Percentiles rank a stretch among this genome's conserved stretches.
Evolutionary conservation across 37 sponge, comb jelly and placozoan genomes (phyloP).

Genomic region (Crambe crambe): DNA sequence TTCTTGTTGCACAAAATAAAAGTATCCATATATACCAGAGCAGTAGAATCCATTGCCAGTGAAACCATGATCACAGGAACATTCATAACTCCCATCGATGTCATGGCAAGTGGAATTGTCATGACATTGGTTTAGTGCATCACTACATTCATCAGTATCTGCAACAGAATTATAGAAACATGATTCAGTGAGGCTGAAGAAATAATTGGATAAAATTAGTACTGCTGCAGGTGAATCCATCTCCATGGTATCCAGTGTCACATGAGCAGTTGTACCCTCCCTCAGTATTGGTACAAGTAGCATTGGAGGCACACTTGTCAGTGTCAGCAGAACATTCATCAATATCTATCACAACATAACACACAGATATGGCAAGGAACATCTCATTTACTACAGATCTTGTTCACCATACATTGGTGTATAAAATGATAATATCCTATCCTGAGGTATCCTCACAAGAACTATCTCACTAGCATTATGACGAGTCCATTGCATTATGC

Average conservation of each 20-base stretch:
- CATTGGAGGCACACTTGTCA: not conserved
- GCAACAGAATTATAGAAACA: not conserved
- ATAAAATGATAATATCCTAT: no score
- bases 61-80: constrained; percentile 32
- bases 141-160: constrained; percentile 71
- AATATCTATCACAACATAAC: no score
- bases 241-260: not conserved
- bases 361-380: no score
- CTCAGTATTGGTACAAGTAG: constrained; percentile 1
- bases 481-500: no score
- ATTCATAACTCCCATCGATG: constrained; percentile 54
- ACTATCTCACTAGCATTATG: no score
- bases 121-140: constrained; percentile 5
- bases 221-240: no score
- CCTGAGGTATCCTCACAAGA: no score
- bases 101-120: constrained; percentile 40
- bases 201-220: not conserved
- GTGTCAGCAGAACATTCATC: constrained; percentile 1
- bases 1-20: not conserved
- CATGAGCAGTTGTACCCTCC: not conserved
- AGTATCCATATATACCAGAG: not conserved
- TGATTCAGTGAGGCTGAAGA: not conserved
- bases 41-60: constrained; percentile 27
- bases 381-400: not conserved
- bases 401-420: no score